phyloP scores from a whole-genome alignment of 2,797 vertebrate species.

The Rhynchotus rufescens region DNA sequence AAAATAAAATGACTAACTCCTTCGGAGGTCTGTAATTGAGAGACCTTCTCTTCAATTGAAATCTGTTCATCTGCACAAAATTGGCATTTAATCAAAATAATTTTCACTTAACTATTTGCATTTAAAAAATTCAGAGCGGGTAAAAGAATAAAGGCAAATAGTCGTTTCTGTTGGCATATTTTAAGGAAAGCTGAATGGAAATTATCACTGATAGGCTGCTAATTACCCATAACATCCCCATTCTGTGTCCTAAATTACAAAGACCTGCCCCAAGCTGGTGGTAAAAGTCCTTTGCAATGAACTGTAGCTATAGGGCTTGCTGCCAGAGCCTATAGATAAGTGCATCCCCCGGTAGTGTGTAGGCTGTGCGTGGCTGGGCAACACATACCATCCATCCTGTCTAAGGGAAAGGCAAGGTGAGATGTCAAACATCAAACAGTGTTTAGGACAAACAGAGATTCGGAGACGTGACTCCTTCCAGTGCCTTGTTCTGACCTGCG shows the following conservation, averaged over 20 bases:
- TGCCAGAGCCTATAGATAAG: background rate
- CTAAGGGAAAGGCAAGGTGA: background rate
- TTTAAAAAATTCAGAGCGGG: background rate
- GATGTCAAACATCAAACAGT: accelerated
- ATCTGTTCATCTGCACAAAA: background rate
- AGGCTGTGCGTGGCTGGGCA: accelerated
- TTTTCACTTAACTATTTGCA: background rate
- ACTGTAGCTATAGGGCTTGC: background rate
- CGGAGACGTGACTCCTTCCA: background rate
- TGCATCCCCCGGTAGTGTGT: accelerated
- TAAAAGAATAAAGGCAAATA: background rate
- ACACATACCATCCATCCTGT: background rate
- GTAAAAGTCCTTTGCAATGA: background rate
- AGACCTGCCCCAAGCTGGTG: background rate
- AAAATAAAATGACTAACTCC: background rate
- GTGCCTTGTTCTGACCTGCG: accelerated
- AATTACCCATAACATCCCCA: background rate
- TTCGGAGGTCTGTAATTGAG: background rate
- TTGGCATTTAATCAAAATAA: background rate
- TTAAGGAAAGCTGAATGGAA: background rate
- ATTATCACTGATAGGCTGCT: background rate
- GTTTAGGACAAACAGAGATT: accelerated
- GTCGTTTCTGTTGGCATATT: background rate
- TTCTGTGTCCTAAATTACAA: background rate
- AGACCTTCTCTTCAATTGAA: background rate